phyloP scores from a whole-genome alignment of 2,888 invertebrate species.

The Eristalinus aeneus region DNA sequence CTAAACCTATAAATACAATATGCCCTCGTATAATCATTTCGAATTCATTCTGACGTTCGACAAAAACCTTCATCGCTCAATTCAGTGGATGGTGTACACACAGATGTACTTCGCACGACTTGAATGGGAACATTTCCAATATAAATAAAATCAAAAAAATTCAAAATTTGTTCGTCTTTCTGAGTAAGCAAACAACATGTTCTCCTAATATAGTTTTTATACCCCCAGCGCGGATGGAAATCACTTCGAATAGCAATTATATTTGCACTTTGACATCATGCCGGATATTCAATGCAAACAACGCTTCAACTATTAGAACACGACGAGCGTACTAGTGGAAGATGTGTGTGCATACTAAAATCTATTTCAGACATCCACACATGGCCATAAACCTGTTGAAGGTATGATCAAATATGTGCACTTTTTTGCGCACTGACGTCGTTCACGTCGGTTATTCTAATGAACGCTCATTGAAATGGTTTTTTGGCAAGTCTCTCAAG shows the following conservation, averaged over 20 bases:
- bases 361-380: background rate
- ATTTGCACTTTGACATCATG: constrained; percentile 27
- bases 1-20: background rate
- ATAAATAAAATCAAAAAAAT: constrained; percentile 24
- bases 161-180: constrained; percentile 11
- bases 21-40: background rate
- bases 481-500: background rate
- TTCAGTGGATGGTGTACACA: background rate
- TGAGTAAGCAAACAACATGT: background rate
- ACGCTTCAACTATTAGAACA: background rate
- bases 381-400: background rate
- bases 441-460: background rate
- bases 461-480: background rate
- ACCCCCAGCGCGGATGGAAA: background rate
- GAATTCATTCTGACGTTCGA: background rate
- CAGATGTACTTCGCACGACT: background rate
- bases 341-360: background rate
- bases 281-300: constrained; percentile 18
- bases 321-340: background rate
- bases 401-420: background rate
- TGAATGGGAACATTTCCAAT: constrained; percentile 46
- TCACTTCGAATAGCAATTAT: background rate
- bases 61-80: background rate
- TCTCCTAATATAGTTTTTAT: constrained; percentile 1
- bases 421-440: constrained; percentile 9